Conservation (phyloP, 1,140 invertebrate species). For the Diuraphis noxia region DNA sequence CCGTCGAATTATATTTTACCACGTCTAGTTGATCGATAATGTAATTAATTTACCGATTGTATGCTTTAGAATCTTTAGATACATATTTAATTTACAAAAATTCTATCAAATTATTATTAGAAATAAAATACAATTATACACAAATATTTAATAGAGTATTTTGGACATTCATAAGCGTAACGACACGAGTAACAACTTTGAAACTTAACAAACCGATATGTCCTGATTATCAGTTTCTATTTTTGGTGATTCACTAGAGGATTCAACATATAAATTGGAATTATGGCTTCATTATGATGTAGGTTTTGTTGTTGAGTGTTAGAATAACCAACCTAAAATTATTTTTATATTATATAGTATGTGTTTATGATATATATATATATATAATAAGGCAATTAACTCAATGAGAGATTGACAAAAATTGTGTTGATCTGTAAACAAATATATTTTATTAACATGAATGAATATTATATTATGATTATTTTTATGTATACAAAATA, state of each 20-base stretch:
- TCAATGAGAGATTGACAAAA: too few species aligned
- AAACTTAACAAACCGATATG: background rate
- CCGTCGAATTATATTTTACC: background rate
- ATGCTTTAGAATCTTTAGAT: background rate
- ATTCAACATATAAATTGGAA: constrained; percentile 11
- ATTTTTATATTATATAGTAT: background rate
- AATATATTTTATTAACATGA: too few species aligned
- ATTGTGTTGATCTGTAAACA: too few species aligned
- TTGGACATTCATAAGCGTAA: background rate
- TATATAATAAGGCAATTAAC: too few species aligned
- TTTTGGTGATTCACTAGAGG: background rate
- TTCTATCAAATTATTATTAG: background rate
- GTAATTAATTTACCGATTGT: background rate
- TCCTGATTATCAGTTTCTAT: background rate
- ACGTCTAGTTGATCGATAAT: background rate
- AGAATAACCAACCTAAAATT: background rate
- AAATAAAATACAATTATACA: background rate
- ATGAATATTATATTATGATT: too few species aligned
- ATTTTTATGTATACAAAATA: too few species aligned
- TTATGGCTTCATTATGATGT: background rate
- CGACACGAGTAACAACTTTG: background rate
- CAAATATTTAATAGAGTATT: background rate
- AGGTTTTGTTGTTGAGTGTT: background rate
- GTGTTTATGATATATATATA: background rate
- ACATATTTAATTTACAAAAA: too few species aligned